Base-by-base conservation (phyloP, 2,888 invertebrate species). In the Emesis russula region DNA sequence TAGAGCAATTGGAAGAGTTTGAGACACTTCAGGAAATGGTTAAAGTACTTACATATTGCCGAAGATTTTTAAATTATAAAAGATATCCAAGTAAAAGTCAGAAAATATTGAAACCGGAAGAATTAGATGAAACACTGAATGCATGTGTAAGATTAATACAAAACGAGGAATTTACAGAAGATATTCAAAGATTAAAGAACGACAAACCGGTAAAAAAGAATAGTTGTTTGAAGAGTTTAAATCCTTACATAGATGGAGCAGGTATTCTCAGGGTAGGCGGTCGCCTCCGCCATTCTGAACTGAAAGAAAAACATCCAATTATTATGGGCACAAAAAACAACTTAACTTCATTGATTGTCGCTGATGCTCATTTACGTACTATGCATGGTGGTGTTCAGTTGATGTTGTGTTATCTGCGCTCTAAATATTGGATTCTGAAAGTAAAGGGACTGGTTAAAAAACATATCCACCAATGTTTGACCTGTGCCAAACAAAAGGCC, bases 331-430 rank as follows among this genome's bases (percentile, higher is more conserved):
- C 85, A 38, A 89, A 92, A 36, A 90, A 85, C 13, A 53, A 58
- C 11, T 66, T 95, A 6, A 86, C 88, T 63, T 76, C 66, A 11
- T 76, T 94, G 11, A 66, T 95, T 0, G 13, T 95, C 18, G 89
- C 87, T 25, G 91, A 94, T 6, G 92, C 92, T 15, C 53, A 58
- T 58, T n/a, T 66, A 33, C 84, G 73, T 53, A 90, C 89, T 2
- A 71, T 90, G 18, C 93, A 93, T 77, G 91, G 91, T 11, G 93
- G 93, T 11, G 80, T 84, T 33, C 73, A 81, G 36, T n/a, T 58
- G n/a, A 13, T 87, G 31, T 84, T 90, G 13, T 15, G 33, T 36
- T 70, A 70, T 15, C 18, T 70, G 15, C 38, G 76, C 48, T 53
- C 11, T 18, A 18, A 53, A 31, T 76, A 76, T 48, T 76, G 76